Conservation (phyloP, 2,888 invertebrate genomes). For the Drosophila limbata region DNA sequence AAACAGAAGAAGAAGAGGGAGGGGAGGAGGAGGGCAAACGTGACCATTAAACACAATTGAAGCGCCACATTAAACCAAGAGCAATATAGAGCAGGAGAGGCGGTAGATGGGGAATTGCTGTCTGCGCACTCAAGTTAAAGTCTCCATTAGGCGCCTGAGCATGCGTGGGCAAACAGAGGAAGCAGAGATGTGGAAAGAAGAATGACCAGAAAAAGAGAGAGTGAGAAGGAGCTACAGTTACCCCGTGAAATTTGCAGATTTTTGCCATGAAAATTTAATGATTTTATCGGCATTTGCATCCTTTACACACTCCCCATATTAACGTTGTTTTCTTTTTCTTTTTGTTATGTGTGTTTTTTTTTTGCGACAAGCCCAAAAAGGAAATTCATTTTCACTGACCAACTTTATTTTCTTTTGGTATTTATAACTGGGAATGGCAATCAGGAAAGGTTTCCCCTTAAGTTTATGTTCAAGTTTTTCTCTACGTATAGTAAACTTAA, state of each 20-base stretch:
- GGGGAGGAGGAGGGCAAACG: slow-evolving; percentile 15
- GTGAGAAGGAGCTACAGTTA: background rate
- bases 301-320: slow-evolving; percentile 33
- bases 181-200: slow-evolving; percentile 2
- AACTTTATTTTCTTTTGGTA: slow-evolving; percentile 45
- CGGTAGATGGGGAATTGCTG: slow-evolving; percentile 20
- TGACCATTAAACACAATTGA: slow-evolving; percentile 73
- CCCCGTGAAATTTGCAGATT: slow-evolving; percentile 35
- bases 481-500: slow-evolving; percentile 49
- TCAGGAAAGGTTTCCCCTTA: slow-evolving; percentile 59
- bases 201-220: background rate
- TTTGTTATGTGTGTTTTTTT: slow-evolving; percentile 12
- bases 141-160: slow-evolving; percentile 63
- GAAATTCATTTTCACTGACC: slow-evolving; percentile 73
- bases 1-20: background rate
- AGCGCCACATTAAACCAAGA: slow-evolving; percentile 62
- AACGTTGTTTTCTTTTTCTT: slow-evolving; percentile 19
- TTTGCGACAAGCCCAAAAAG: slow-evolving; percentile 46
- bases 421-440: slow-evolving; percentile 52
- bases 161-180: slow-evolving; percentile 39
- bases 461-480: slow-evolving; percentile 56
- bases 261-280: slow-evolving; percentile 24
- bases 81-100: slow-evolving; percentile 1
- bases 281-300: slow-evolving; percentile 65
- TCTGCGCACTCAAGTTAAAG: slow-evolving; percentile 61